Percentiles rank a stretch among this genome's conserved stretches.
phyloP scores from a whole-genome alignment of 2,888 invertebrate species.

The Electrophaes corylata region DNA sequence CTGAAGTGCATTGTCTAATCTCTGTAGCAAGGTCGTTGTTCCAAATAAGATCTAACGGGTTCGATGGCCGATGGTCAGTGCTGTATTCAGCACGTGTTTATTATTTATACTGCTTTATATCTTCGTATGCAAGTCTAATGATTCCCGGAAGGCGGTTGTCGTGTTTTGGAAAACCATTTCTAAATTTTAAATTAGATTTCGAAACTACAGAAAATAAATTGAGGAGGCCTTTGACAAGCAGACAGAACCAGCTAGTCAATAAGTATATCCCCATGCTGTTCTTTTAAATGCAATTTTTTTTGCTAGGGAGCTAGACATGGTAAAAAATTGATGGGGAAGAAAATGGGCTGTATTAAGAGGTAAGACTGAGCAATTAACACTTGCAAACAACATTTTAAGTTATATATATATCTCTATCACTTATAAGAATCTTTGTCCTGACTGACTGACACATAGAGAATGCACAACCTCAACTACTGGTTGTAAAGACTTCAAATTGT shows the following conservation, averaged over 20 bases:
- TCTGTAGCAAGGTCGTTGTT: constrained; percentile 71
- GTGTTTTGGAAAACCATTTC: constrained; percentile 15
- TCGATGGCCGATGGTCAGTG: constrained; percentile 67
- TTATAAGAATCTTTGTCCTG: no score
- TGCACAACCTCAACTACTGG: no score
- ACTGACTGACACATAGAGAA: no score
- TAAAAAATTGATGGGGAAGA: background rate
- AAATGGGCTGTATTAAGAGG: background rate
- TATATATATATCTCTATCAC: no score
- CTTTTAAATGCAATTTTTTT: background rate
- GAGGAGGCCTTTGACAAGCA: no score
- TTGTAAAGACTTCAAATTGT: no score
- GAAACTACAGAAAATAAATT: background rate
- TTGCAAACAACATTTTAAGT: no score
- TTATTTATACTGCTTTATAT: constrained; percentile 33
- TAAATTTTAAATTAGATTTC: constrained; percentile 6
- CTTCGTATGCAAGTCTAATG: constrained; percentile 18
- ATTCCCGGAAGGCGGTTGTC: constrained; percentile 26
- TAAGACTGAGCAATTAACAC: constrained; percentile 8
- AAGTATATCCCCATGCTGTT: background rate
- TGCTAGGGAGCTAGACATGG: background rate
- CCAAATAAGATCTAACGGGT: constrained; percentile 77
- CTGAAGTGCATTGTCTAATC: constrained; percentile 36
- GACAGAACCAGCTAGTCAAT: no score
- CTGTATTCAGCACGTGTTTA: constrained; percentile 41